phyloP scores from a whole-genome alignment of 2,797 vertebrate species.

The Phaenicophaeus curvirostris region DNA sequence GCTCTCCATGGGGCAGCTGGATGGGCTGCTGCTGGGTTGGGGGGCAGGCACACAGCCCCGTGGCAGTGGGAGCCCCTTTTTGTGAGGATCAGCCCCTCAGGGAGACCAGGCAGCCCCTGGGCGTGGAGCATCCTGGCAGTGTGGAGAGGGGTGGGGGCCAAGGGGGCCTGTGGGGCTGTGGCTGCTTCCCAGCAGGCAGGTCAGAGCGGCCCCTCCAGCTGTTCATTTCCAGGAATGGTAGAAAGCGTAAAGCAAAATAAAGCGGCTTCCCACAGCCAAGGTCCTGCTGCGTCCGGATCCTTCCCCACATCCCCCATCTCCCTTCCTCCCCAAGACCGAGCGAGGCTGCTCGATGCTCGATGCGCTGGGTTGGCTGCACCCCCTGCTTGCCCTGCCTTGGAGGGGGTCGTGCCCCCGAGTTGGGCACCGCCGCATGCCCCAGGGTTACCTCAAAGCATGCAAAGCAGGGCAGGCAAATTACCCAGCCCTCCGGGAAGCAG shows the following conservation, averaged over 20 bases:
- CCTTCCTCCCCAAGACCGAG: not conserved
- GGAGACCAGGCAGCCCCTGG: not conserved
- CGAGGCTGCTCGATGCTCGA: not conserved
- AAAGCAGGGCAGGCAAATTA: not conserved
- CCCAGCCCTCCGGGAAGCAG: not conserved
- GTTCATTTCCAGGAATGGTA: slow-evolving; percentile 52
- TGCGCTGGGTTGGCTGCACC: rapidly evolving
- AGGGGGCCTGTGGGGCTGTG: not conserved
- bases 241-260: slow-evolving; percentile 22
- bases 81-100: not conserved
- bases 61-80: not conserved
- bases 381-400: not conserved
- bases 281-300: not conserved
- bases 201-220: not conserved
- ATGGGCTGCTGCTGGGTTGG: rapidly evolving
- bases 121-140: not conserved
- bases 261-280: not conserved
- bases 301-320: not conserved
- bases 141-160: not conserved
- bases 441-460: not conserved
- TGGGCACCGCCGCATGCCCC: rapidly evolving
- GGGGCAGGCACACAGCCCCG: not conserved
- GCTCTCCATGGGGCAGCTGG: rapidly evolving
- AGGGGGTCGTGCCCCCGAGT: rapidly evolving
- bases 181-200: slow-evolving; percentile 24